Base-by-base conservation (phyloP, 2,797 vertebrate species). In the Loris lydekkerianus region DNA sequence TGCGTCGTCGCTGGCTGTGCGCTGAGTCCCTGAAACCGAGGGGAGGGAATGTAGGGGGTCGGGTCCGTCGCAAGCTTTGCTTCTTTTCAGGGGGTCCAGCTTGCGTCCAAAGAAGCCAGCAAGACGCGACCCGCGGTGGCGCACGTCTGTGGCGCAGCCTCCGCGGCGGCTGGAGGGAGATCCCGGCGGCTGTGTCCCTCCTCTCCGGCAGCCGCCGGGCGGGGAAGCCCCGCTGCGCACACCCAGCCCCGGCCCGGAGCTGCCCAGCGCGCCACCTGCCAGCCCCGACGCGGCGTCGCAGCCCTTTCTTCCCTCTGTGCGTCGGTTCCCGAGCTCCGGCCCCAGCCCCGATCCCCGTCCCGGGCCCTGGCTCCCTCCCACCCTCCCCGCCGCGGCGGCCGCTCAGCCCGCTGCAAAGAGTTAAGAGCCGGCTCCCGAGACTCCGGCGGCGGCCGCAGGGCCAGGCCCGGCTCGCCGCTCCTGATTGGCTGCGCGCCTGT, bases 401-500 rank as follows among this genome's bases (percentile, higher is more conserved):
- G 46, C 31, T 3, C 78, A 8, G 86, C 94, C 78, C 7, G 3
- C 97, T 15, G 94, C 96, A 97, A 98, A 98, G 98, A 98, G 98
- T 98, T 98, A 98, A 98, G 40, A 93, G 21, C 69, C 7, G 0
- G 15, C 93, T 96, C 86, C 92, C 80, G 95, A 92, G 95, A 93
- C 92, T 96, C 73, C 92, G 63, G 34, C 1, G 93, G 96, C 93
- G 1, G 97, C 96, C 90, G 93, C 88, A 46, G 96, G 98, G 72
- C 93, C 97, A 0, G 89, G 93, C 97, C 13, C 72, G 27, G 92
- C 86, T 97, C 89, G 96, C 88, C 96, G 40, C 96, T 94, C 92
- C 96, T 97, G 98, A 98, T 98, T 99, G 98, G 98, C 98, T 97
- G 98, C 93, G 92, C 53, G 88, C 94, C 95, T 98, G 98, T 98